Conservation (phyloP, 2,888 invertebrate genomes). For the Galerucella nymphaeae region DNA sequence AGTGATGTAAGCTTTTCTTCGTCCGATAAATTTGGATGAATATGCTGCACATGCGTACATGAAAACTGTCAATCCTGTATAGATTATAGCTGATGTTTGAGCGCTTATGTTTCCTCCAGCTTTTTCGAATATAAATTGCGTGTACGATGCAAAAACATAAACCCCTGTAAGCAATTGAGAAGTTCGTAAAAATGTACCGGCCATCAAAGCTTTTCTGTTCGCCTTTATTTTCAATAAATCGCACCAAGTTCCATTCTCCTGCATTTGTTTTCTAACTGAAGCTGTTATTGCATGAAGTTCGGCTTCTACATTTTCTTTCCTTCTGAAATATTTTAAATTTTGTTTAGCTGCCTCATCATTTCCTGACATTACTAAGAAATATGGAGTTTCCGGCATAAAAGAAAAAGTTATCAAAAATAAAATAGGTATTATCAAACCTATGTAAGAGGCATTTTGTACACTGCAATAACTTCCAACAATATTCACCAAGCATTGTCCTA, state of each 20-base stretch:
- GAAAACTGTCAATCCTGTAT: constrained; percentile 38
- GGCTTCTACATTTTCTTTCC: constrained; percentile 46
- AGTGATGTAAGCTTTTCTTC: constrained; percentile 49
- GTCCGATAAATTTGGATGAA: constrained; percentile 50
- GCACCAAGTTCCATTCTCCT: constrained; percentile 53
- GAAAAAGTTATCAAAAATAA: constrained; percentile 68
- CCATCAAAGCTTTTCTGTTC: constrained; percentile 52
- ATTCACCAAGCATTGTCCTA: constrained; percentile 57
- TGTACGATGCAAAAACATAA: constrained; percentile 51
- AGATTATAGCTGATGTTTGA: constrained; percentile 47
- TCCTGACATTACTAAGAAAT: constrained; percentile 49
- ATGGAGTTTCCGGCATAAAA: constrained; percentile 70
- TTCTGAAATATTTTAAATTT: constrained; percentile 45
- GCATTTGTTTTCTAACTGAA: constrained; percentile 52
- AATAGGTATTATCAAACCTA: constrained; percentile 70
- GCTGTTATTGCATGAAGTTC: constrained; percentile 46
- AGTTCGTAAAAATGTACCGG: constrained; percentile 50
- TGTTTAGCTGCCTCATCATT: constrained; percentile 43
- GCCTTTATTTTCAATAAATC: constrained; percentile 50
- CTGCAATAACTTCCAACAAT: constrained; percentile 69
- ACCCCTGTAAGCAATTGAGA: constrained; percentile 55
- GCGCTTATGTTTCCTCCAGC: constrained; percentile 54
- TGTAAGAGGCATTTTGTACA: constrained; percentile 67
- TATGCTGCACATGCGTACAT: constrained; percentile 45
- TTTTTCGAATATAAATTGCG: constrained; percentile 54